These are phyloP conservation scores for Xestia rhomboidea DNA, from an alignment of 2,888 invertebrate species.

Conservation along the genomic window DNA sequence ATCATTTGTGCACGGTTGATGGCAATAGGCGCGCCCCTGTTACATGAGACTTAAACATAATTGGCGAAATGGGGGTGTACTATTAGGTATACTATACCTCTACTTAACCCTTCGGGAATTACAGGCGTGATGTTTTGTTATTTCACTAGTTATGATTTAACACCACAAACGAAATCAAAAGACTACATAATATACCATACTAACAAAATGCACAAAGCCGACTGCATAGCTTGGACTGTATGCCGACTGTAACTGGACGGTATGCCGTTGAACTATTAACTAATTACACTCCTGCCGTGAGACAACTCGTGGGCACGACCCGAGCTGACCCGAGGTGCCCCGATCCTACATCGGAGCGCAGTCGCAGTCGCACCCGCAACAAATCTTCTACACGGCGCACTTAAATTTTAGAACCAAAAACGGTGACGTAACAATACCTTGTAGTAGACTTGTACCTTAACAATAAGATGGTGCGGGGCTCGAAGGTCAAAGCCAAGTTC, in stretches of 20 bases:
- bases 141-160: neutral
- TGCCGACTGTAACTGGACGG: too few relatives aligned
- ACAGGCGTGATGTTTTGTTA: neutral
- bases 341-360: slow-evolving; percentile 25
- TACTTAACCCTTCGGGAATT: neutral
- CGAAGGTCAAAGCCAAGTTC: slow-evolving; percentile 88
- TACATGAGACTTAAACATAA: neutral
- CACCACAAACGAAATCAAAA: neutral
- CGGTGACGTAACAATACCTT: slow-evolving; percentile 70
- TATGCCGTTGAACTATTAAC: slow-evolving; percentile 55
- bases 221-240: slow-evolving; percentile 8
- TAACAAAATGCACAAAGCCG: slow-evolving; percentile 17
- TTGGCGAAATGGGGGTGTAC: neutral
- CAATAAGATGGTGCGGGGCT: slow-evolving; percentile 79
- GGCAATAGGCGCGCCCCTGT: neutral
- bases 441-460: slow-evolving; percentile 68
- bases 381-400: slow-evolving; percentile 54
- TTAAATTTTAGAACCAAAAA: slow-evolving; percentile 58
- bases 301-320: slow-evolving; percentile 54
- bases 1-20: neutral
- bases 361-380: slow-evolving; percentile 39
- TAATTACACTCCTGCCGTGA: slow-evolving; percentile 59
- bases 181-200: neutral
- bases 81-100: neutral
- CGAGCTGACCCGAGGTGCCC: slow-evolving; percentile 37